A percentile compares a stretch with the other conserved stretches of the same genome.
Conservation (phyloP, 2,113 vertebrate genomes). For the Gorsachius goisagi region DNA sequence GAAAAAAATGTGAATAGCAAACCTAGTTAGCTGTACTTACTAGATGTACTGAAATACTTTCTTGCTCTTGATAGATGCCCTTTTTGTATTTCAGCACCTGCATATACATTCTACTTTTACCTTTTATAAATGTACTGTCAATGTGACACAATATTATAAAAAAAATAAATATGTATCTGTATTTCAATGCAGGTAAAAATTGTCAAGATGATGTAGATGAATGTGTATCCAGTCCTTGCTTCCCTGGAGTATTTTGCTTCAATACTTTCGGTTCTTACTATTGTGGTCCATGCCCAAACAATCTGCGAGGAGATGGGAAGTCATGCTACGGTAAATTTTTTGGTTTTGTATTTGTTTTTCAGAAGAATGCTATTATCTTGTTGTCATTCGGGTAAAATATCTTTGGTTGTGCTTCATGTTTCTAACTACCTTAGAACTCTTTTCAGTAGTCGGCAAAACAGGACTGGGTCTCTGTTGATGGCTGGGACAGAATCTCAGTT, state of each 20-base stretch:
- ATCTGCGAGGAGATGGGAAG: conserved; percentile 79
- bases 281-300: conserved; percentile 82
- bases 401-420: not conserved
- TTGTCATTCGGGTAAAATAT: not conserved
- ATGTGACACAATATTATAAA: not conserved
- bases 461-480: not conserved
- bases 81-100: not conserved
- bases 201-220: conserved; percentile 88
- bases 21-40: not conserved
- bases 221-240: conserved; percentile 81
- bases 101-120: not conserved
- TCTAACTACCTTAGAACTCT: not conserved
- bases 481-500: not conserved
- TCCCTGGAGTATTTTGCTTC: conserved; percentile 77
- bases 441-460: not conserved
- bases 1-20: not conserved
- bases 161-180: not conserved
- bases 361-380: not conserved
- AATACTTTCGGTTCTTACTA: conserved; percentile 84
- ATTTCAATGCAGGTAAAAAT: conserved; percentile 74
- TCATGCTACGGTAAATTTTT: conserved; percentile 73
- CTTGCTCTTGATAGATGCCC: not conserved
- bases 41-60: not conserved
- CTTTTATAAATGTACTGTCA: not conserved
- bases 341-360: not conserved